phyloP scores from a whole-genome alignment of 2,113 vertebrate genomes.

The Myrmecophaga tridactyla region DNA sequence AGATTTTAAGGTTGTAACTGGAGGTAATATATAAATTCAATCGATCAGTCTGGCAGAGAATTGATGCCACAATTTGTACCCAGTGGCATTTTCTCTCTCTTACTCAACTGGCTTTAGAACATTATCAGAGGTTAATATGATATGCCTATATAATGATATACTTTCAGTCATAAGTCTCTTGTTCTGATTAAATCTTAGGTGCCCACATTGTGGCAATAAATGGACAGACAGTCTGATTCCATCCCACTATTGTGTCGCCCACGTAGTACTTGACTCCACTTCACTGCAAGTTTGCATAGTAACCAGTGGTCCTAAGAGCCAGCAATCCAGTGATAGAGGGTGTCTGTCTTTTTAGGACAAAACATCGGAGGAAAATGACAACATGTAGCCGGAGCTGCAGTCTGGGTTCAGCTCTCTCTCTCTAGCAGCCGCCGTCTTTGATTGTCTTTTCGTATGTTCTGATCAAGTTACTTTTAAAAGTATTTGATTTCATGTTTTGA shows the following conservation, averaged over 20 bases:
- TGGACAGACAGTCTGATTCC: conserved; percentile 91
- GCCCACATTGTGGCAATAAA: conserved; percentile 76
- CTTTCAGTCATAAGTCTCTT: conserved; percentile 80
- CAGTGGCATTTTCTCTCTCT: conserved; percentile 86
- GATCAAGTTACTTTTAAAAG: conserved; percentile 82
- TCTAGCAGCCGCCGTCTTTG: conserved; percentile 74
- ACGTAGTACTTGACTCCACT: conserved; percentile 80
- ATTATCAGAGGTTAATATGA: conserved; percentile 89
- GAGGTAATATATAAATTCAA: conserved; percentile 89
- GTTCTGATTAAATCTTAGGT: conserved; percentile 82
- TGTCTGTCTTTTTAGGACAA: conserved; percentile 81
- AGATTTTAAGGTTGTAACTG: conserved; percentile 85
- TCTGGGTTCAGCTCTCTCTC: conserved; percentile 80
- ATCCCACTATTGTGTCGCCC: conserved; percentile 62
- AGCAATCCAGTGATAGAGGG: conserved; percentile 81
- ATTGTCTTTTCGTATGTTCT: conserved; percentile 35
- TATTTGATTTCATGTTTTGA: conserved; percentile 72
- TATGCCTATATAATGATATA: conserved; percentile 84
- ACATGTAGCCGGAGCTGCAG: not conserved
- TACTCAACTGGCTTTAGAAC: conserved; percentile 84
- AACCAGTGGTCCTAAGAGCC: conserved; percentile 84
- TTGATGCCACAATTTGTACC: conserved; percentile 88
- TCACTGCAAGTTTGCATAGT: conserved; percentile 64
- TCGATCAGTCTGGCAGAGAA: conserved; percentile 90
- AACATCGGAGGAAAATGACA: not conserved